A percentile compares a stretch with the other conserved stretches of the same genome.
Evolutionary conservation across 2,113 vertebrate species (phyloP).

Genomic region (Lepus timidus): DNA sequence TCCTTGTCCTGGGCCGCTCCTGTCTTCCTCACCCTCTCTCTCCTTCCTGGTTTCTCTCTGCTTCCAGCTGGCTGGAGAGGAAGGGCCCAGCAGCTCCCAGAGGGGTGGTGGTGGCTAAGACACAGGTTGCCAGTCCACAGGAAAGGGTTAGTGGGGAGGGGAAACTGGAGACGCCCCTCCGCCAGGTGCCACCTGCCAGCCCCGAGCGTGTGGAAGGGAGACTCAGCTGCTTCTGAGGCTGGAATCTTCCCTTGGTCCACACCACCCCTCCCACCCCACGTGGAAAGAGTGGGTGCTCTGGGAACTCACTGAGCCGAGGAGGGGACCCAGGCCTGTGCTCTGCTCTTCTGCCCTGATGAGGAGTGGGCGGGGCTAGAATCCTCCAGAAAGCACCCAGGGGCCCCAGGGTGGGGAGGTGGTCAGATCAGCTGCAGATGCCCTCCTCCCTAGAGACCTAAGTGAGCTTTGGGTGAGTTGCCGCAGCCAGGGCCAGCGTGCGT

Average conservation of each 20-base stretch:
- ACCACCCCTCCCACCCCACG: conserved; percentile 51
- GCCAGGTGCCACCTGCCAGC: not conserved
- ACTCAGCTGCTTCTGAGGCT: conserved; percentile 24
- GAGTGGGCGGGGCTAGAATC: not conserved
- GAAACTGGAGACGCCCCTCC: not conserved
- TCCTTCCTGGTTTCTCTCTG: not conserved
- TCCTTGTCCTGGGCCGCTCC: not conserved
- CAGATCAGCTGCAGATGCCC: not conserved
- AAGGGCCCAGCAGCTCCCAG: not conserved
- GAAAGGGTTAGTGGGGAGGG: conserved; percentile 58
- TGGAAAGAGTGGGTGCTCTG: conserved; percentile 57
- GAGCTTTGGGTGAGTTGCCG: not conserved
- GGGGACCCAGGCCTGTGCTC: conserved; percentile 72
- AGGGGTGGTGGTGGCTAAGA: not conserved
- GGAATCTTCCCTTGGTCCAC: conserved; percentile 21
- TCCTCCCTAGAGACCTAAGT: not conserved
- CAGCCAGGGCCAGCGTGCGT: not conserved
- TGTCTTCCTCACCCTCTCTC: not conserved
- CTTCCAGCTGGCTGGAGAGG: not conserved
- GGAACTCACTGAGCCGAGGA: conserved; percentile 74
- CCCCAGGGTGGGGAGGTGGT: not conserved
- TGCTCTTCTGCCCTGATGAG: conserved; percentile 67
- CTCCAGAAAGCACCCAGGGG: not conserved
- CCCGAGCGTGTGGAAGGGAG: not conserved
- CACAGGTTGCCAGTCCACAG: conserved; percentile 43